phyloP scores from a whole-genome alignment of 2,888 invertebrate species.

The Elmis aenea region DNA sequence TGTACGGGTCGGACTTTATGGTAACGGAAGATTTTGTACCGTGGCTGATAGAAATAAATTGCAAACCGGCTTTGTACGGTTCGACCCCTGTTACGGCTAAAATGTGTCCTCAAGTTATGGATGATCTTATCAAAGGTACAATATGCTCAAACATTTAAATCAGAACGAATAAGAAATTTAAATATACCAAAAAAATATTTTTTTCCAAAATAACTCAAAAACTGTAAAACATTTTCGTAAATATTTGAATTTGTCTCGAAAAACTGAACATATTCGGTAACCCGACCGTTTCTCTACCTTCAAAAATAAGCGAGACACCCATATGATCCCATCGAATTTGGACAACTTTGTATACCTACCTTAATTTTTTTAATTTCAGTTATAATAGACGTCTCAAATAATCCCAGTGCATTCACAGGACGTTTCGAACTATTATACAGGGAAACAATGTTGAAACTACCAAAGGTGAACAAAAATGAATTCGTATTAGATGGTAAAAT shows the following conservation, averaged over 20 bases:
- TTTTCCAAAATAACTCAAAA: no score
- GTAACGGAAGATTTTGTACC: slow-evolving; percentile 78
- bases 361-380: slow-evolving; percentile 46
- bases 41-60: slow-evolving; percentile 91
- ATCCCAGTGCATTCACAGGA: slow-evolving; percentile 52
- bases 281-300: no score
- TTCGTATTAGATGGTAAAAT: slow-evolving; percentile 20
- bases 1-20: slow-evolving; percentile 92
- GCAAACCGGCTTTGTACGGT: slow-evolving; percentile 75
- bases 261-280: no score
- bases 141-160: no score
- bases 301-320: no score
- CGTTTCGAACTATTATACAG: slow-evolving; percentile 50
- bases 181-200: no score
- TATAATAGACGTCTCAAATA: slow-evolving; percentile 48
- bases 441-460: slow-evolving; percentile 22
- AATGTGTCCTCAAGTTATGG: slow-evolving; percentile 74
- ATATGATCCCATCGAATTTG: no score
- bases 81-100: slow-evolving; percentile 80
- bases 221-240: no score
- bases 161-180: no score
- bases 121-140: slow-evolving; percentile 84
- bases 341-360: no score
- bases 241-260: no score
- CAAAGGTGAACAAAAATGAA: slow-evolving; percentile 1